Percentiles rank a stretch among this genome's conserved stretches.
Evolutionary conservation across 2,888 invertebrate species (phyloP).

Genomic region (Dyspetes luteomarginatus): DNA sequence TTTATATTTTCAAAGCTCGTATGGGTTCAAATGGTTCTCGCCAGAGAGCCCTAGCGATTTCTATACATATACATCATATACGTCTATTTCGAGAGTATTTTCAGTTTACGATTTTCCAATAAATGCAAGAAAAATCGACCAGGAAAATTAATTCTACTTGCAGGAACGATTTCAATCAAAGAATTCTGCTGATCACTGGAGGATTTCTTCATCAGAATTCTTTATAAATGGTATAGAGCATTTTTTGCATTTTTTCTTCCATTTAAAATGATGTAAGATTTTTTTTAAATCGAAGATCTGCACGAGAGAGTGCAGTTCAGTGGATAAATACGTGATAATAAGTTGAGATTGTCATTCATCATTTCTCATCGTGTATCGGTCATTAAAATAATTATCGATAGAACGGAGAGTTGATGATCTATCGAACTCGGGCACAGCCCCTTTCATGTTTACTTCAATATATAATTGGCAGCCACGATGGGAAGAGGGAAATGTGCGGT

Average conservation of each 20-base stretch:
- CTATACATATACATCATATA: neutral
- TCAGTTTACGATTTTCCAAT: conserved; percentile 31
- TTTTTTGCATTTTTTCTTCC: neutral
- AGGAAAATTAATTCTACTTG: neutral
- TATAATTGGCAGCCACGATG: conserved; percentile 43
- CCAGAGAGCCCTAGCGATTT: no score
- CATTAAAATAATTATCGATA: conserved; percentile 40
- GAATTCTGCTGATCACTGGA: neutral
- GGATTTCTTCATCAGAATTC: no score
- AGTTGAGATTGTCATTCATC: conserved; percentile 33
- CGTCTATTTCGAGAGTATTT: neutral
- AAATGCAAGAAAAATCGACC: conserved; percentile 9
- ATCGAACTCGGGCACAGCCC: conserved; percentile 47
- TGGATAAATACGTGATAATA: conserved; percentile 37
- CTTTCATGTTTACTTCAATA: conserved; percentile 48
- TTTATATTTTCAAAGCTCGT: no score
- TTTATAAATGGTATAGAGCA: no score
- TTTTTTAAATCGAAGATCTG: no score
- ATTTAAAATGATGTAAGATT: no score
- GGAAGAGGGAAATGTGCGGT: neutral
- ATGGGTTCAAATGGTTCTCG: no score
- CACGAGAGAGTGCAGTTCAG: neutral
- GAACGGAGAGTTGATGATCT: conserved; percentile 32
- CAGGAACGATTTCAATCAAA: conserved; percentile 47
- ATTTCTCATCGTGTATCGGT: conserved; percentile 35